Conservation (phyloP, 1,140 invertebrate genomes). For the Apis dorsata region DNA sequence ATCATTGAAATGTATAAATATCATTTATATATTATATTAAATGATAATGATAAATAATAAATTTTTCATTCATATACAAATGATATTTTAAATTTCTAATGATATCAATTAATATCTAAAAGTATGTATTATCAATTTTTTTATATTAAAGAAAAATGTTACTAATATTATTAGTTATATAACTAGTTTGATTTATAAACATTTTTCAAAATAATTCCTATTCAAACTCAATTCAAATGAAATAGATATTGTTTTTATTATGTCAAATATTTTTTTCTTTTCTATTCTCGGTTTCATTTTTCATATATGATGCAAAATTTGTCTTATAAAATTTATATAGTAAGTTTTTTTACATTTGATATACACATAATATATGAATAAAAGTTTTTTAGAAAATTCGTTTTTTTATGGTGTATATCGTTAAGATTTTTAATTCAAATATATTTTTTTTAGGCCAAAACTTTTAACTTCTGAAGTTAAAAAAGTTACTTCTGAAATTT, state of each 20-base stretch:
- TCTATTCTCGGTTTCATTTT: background rate
- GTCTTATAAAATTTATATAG: background rate
- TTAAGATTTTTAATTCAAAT: background rate
- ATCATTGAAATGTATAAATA: slow-evolving; percentile 8
- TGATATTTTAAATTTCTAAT: slow-evolving; percentile 27
- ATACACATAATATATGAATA: background rate
- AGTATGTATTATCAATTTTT: background rate
- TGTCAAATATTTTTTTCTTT: background rate
- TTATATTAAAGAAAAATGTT: background rate
- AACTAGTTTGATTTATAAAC: background rate
- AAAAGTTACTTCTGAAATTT: slow-evolving; percentile 11
- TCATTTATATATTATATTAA: background rate
- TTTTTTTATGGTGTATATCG: background rate
- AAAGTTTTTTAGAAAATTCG: background rate
- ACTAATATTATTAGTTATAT: background rate
- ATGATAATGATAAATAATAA: background rate
- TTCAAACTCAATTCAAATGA: background rate
- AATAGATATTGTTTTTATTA: background rate
- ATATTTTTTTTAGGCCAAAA: background rate
- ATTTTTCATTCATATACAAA: background rate
- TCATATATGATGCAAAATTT: background rate
- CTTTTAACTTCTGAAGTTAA: no score
- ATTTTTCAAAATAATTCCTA: slow-evolving; percentile 1
- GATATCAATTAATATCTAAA: background rate
- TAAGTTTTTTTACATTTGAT: background rate